Percentiles rank a stretch among this genome's conserved stretches.
Conservation (phyloP, 2,888 invertebrate genomes). For the Trissoscelio sp. region DNA sequence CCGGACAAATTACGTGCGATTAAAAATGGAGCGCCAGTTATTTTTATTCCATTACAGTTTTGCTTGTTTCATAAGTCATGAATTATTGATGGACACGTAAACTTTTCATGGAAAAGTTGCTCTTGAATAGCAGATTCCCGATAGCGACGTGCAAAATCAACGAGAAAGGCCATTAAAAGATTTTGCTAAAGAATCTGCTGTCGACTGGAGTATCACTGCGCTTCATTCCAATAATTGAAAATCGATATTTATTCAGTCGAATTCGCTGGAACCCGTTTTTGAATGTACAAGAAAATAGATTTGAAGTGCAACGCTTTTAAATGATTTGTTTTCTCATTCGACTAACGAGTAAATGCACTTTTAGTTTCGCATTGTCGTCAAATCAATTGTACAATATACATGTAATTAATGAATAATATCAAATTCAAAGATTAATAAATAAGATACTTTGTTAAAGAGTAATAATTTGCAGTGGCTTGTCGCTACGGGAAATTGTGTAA, state of each 20-base stretch:
- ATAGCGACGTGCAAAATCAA: constrained; percentile 46
- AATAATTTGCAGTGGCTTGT: constrained; percentile 2
- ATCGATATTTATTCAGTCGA: constrained; percentile 45
- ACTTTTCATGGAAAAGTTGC: constrained; percentile 40
- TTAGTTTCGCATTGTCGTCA: background rate
- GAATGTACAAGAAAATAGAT: constrained; percentile 6
- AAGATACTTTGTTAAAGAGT: constrained; percentile 3
- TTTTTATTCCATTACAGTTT: constrained; percentile 43
- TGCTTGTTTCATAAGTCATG: constrained; percentile 50
- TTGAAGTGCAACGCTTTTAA: background rate
- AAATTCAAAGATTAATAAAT: constrained; percentile 14
- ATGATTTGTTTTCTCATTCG: constrained; percentile 15
- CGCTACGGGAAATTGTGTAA: constrained; percentile 2
- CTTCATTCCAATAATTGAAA: constrained; percentile 46
- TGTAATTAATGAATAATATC: background rate
- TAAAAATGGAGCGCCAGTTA: constrained; percentile 15
- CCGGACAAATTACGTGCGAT: constrained; percentile 23
- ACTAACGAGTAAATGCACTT: constrained; percentile 1
- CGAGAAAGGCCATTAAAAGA: constrained; percentile 46
- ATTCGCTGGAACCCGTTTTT: constrained; percentile 8
- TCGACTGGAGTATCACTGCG: constrained; percentile 21
- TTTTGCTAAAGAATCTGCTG: constrained; percentile 32
- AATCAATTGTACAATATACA: background rate
- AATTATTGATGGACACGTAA: constrained; percentile 59
- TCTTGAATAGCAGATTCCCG: constrained; percentile 41